Conservation (phyloP, 2,888 invertebrate genomes). For the Tipula vernalis region DNA sequence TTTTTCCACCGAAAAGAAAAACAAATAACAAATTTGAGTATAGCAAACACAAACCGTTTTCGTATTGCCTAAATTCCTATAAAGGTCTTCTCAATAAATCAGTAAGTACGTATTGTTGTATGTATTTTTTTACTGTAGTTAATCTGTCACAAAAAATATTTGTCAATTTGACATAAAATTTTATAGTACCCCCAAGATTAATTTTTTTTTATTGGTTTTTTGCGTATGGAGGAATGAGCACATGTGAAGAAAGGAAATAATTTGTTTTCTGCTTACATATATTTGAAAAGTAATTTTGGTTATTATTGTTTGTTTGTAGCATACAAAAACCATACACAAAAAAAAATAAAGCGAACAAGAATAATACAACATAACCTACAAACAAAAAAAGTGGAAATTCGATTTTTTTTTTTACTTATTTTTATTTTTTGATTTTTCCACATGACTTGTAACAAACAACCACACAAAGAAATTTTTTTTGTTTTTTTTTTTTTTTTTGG, state of each 20-base stretch:
- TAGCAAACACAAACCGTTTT: too few species aligned
- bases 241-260: neutral
- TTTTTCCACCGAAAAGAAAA: neutral
- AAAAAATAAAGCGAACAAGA: neutral
- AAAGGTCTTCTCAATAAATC: too few species aligned
- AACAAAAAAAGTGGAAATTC: neutral
- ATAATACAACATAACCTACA: neutral
- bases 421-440: neutral
- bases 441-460: neutral
- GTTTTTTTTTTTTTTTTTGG: neutral
- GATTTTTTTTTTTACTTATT: neutral
- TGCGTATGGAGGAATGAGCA: neutral
- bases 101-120: too few species aligned
- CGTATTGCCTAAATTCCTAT: too few species aligned
- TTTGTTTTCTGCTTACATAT: neutral
- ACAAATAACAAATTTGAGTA: neutral
- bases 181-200: neutral
- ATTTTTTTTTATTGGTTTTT: neutral
- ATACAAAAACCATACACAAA: neutral
- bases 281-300: neutral
- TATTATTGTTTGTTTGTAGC: neutral
- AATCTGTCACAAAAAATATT: neutral
- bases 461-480: neutral
- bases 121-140: neutral
- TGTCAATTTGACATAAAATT: neutral